phyloP scores from a whole-genome alignment of 2,888 invertebrate species.

The Teinopalpus imperialis region DNA sequence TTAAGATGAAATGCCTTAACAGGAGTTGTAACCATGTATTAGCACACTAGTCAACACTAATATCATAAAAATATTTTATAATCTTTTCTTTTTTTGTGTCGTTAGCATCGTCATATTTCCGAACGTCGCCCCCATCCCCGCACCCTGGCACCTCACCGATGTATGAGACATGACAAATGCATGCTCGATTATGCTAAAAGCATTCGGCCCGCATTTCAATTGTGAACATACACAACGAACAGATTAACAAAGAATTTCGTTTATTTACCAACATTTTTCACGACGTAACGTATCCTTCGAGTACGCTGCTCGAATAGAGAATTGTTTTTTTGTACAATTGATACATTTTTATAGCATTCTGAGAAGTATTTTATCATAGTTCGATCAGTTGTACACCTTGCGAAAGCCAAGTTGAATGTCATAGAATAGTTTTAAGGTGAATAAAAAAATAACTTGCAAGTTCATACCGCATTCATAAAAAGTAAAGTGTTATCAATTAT shows the following conservation, averaged over 20 bases:
- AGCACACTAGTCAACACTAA: no score
- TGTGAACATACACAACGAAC: conserved; percentile 20
- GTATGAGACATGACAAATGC: no score
- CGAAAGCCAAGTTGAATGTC: conserved; percentile 7
- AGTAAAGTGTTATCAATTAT: no score
- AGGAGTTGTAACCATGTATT: no score
- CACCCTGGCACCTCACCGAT: conserved; percentile 10
- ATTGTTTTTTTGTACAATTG: conserved; percentile 8
- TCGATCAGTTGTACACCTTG: conserved; percentile 16
- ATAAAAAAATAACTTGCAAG: no score
- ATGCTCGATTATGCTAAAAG: conserved; percentile 34
- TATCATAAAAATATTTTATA: no score
- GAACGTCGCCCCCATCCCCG: not conserved
- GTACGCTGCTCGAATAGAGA: conserved; percentile 13
- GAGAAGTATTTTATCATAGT: conserved; percentile 20
- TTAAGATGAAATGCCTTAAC: no score
- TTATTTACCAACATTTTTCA: conserved; percentile 24
- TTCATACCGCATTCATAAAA: no score
- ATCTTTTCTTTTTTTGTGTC: no score
- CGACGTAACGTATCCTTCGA: conserved; percentile 14
- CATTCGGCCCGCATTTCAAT: conserved; percentile 31
- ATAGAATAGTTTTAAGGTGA: not conserved
- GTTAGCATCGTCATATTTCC: not conserved
- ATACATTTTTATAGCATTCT: conserved; percentile 11
- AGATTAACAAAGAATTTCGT: conserved; percentile 24